Evolutionary conservation across 1,140 invertebrate genomes (phyloP), one percentile per base, ranked within the genome.

Genomic region (Lerema accius): DNA sequence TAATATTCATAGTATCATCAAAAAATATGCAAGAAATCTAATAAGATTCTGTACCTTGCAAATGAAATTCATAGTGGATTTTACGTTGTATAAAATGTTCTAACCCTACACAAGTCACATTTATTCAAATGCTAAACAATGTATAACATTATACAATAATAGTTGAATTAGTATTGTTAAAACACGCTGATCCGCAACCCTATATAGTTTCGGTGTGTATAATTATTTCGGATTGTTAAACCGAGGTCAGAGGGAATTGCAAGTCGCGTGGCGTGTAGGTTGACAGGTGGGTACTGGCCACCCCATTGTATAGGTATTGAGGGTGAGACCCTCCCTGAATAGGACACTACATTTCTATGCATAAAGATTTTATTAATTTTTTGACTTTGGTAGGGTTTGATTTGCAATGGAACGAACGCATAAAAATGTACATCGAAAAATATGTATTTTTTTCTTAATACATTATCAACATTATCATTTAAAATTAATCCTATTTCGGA

Each of bases 181-280:
- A 46, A 32, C 14, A n/a, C 11, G 42, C 19, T 32, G 28, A 32
- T 46, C n/a, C 10, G 1, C 32, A 13, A 23, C 55, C 48, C 14
- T n/a, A n/a, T 37, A 46, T 16, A 35, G n/a, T 59, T 65, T 43
- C 53, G 19, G 16, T 56, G 53, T 53, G 40, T 60, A 60, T 40
- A 59, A 60, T 60, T 53, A 53, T 39, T 49, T 43, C 7, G 26
- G 43, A 69, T 67, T 65, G 61, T 67, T 67, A 50, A 60, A 51
- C 15, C 17, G 51, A 65, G 55, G 42, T 67, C 26, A 49, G 56
- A 67, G 65, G 59, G 60, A 66, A 39, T 46, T 45, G 51, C 45
- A 37, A 43, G 65, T 45, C 79, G 76, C 74, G 74, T 76, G 74
- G 71, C 76, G 39, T 40, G 46, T 37, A 43, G 40, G 35, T 15